A percentile compares a stretch with the other conserved stretches of the same genome.
Conservation (phyloP, 2,797 vertebrate genomes). For the Hemibagrus guttatus region DNA sequence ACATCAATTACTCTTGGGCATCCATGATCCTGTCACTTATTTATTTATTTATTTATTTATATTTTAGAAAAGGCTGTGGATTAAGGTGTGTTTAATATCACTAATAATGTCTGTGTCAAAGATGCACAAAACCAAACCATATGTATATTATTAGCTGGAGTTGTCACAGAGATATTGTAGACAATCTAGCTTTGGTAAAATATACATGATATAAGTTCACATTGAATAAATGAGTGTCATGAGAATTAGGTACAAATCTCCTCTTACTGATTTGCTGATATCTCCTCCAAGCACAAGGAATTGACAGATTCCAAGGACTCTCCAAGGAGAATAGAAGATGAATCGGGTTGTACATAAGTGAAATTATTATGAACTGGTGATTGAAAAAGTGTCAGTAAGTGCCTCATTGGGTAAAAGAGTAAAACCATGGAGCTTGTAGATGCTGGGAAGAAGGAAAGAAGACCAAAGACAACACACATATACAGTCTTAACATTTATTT, state of each 20-base stretch:
- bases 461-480: neutral
- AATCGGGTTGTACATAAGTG: neutral
- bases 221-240: neutral
- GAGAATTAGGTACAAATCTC: neutral
- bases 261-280: neutral
- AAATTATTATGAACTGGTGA: neutral
- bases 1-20: too few relatives aligned
- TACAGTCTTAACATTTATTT: neutral
- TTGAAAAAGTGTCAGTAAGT: neutral
- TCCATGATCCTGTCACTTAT: neutral
- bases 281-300: neutral
- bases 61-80: too few relatives aligned
- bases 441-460: neutral
- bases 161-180: neutral
- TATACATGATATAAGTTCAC: neutral
- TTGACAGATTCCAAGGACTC: neutral
- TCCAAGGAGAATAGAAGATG: neutral
- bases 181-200: neutral
- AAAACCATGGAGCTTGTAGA: neutral
- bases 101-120: neutral
- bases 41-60: too few relatives aligned
- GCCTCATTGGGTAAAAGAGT: neutral
- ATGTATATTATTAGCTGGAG: neutral
- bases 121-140: neutral
- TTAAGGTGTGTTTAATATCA: neutral